These are phyloP conservation scores for Oryctolagus cuniculus DNA, from an alignment of 2,113 vertebrate species.

Conservation along the genomic window mOryCun1.1 NC_091438.1:56557001-56557500, in stretches of 20 bases:
- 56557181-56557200: no score
- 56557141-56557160: no score
- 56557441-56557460: neutral
- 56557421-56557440: neutral
- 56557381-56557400: neutral
- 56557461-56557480: slow-evolving; percentile 4
- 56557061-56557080: no score
- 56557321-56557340: neutral
- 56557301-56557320: slow-evolving; percentile 10
- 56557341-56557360: neutral
- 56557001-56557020: no score
- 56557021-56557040: no score
- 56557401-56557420: slow-evolving; percentile 36
- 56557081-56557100: no score
- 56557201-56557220: no score
- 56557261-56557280: slow-evolving; percentile 27
- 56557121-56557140: no score
- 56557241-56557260: neutral
- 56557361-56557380: neutral
- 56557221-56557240: slow-evolving; percentile 43
- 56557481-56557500: slow-evolving; percentile 7
- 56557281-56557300: slow-evolving; percentile 3
- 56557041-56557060: no score
- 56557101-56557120: no score
- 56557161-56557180: no score